Evolutionary conservation across 2,888 invertebrate genomes (phyloP).

Genomic region (Hofmannophila pseudospretella): DNA sequence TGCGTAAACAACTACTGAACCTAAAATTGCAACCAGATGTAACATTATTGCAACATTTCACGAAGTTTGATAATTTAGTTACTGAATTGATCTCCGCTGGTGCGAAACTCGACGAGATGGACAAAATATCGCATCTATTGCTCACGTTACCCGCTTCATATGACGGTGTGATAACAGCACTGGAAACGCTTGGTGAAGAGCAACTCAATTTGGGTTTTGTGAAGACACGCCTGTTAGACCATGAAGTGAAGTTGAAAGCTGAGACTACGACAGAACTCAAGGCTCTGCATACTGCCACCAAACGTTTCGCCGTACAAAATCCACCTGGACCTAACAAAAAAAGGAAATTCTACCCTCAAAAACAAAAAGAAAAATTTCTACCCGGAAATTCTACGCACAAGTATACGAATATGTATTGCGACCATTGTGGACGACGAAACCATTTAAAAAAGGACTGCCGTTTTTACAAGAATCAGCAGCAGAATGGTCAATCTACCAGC

Average conservation of each 20-base stretch:
- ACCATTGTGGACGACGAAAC: conserved; percentile 1
- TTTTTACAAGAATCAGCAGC: conserved; percentile 2
- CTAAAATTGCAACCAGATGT: conserved; percentile 6
- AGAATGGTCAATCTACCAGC: neutral
- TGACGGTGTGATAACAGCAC: conserved; percentile 13
- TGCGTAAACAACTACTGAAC: conserved; percentile 10
- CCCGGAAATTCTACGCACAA: neutral
- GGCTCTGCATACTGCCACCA: neutral
- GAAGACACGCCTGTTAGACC: conserved; percentile 10
- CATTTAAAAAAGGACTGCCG: conserved; percentile 6
- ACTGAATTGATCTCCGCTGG: conserved; percentile 9
- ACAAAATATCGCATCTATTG: conserved; percentile 11
- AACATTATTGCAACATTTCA: neutral
- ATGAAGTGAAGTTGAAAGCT: conserved; percentile 9
- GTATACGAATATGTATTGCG: conserved; percentile 1
- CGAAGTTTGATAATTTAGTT: conserved; percentile 5
- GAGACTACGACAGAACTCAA: conserved; percentile 3
- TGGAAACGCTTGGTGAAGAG: conserved; percentile 10
- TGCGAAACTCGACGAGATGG: conserved; percentile 7
- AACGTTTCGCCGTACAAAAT: neutral
- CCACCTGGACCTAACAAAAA: neutral
- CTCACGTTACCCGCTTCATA: conserved; percentile 10
- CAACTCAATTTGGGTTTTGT: conserved; percentile 8
- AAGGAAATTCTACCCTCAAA: neutral
- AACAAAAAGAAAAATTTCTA: neutral